Evolutionary conservation across 2,113 vertebrate genomes (phyloP), one percentile per base, ranked within the genome.

Genomic region (Cygnus buccinator): DNA sequence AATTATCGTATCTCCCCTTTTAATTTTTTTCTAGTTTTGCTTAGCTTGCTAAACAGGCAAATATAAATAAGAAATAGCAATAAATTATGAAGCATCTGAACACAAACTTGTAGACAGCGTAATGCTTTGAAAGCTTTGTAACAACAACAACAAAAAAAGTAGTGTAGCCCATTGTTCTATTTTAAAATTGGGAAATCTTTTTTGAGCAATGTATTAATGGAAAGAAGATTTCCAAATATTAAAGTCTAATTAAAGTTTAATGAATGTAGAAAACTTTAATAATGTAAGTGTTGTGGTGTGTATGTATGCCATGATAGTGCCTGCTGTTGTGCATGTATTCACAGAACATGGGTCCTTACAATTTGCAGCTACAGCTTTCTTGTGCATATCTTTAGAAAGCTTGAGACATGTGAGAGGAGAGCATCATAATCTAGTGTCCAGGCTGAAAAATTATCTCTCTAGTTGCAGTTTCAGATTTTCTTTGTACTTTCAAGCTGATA

Each of bases 31-130:
- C 59, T 48, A 22, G 7, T 58, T 94, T 87, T 89, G 20, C 70
- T 93, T 91, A 79, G 43, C 29, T 87, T 91, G 67, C 84, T 62
- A 54, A 88, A 59, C 46, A 87, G 50, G 9, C 10, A 37, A 85
- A 59, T 85, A 52, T 37, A 81, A 94, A 67, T 71, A 79, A 85
- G 44, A 84, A 68, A 50, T 14, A 68, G 20, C 44, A 72, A 95
- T 92, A 88, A 93, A 88, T 91, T 67, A 63, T 87, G 67, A 91
- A 90, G 11, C 50, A 46, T 62, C 54, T 80, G 62, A 87, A 79
- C 26, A 73, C 68, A 79, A n/a, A 39, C 18, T 46, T 75, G 3
- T 66, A 57, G 19, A 23, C 8, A 62, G 18, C 44, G 29, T 66
- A 70, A 61, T 37, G 26, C 33, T n/a, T 71, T 73, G 63, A 87